Evolutionary conservation across 2,113 vertebrate species (phyloP), one percentile per base, ranked within the genome.

Genomic region (Uropsilus gracilis): DNA sequence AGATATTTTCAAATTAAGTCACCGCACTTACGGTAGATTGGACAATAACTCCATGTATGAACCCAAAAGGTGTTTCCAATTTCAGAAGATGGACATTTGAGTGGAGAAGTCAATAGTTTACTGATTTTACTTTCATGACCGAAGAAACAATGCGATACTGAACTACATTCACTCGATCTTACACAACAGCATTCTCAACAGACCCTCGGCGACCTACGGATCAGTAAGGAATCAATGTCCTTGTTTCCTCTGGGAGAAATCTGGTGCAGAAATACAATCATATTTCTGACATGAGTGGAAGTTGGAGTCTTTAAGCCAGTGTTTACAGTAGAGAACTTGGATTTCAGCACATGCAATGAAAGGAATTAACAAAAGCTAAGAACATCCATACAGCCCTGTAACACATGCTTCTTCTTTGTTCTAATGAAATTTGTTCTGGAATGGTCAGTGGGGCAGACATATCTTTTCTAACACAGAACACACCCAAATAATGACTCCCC

Each of bases 401-500:
- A 76, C 61, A 50, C 66, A 73, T 30, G 53, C 28, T 46, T 64
- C 69, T 89, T 68, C 78, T 37, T 55, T 22, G 26, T 63, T 88
- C 82, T 68, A 42, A 42, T 39, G 86, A 68, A 96, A 68, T 71
- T 37, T 0, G 0, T 72, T 88, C 92, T 68, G 80, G 66, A 71
- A 61, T 8, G 0, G 0, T 46, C 91, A 11, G 59, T n/a, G 46
- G 44, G 22, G 63, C 92, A 97, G 91, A 87, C 42, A 94, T 95
- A 97, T 50, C 76, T 71, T 90, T 92, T 90, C 16, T 95, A 97
- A 97, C 32, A 75, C 42, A 87, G 90, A 90, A 94, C 85, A 94
- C 88, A 95, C n/a, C 73, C 97, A 91, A 94, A 95, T 81, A 94
- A 96, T 53, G 76, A 61, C 26, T 97, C 71, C 55, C 50, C 50